Conservation (phyloP, 2,888 invertebrate genomes). For the Apomyelois bistriatella region DNA sequence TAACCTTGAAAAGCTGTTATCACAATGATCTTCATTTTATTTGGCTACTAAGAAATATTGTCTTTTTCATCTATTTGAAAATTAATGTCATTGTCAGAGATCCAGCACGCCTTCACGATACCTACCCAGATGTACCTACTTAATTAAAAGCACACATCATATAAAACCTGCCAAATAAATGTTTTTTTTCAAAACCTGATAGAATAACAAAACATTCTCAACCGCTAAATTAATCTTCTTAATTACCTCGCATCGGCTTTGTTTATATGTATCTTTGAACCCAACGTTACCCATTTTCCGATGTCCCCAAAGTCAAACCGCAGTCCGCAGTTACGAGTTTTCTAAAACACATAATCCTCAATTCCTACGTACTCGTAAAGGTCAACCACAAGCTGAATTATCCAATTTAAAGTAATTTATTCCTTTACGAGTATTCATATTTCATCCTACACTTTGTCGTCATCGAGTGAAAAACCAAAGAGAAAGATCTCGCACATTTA, state of each 20-base stretch:
- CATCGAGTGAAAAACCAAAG: no score
- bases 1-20: no score
- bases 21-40: no score
- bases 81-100: no score
- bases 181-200: no score
- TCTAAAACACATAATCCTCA: constrained; percentile 36
- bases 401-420: constrained; percentile 51
- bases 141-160: no score
- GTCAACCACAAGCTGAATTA: constrained; percentile 46
- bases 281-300: constrained; percentile 23
- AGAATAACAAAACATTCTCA: not conserved
- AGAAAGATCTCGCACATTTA: no score
- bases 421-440: constrained; percentile 26
- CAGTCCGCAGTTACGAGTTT: constrained; percentile 20
- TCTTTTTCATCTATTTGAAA: no score
- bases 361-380: constrained; percentile 43
- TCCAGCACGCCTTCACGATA: no score
- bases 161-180: no score
- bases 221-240: not conserved
- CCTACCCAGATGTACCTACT: no score
- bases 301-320: constrained; percentile 31
- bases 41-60: no score
- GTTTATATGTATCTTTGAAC: not conserved
- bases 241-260: not conserved
- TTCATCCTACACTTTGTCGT: not conserved